Conservation (phyloP, 37 sponge, comb jelly and placozoan genomes). For the Bolinopsis microptera region DNA sequence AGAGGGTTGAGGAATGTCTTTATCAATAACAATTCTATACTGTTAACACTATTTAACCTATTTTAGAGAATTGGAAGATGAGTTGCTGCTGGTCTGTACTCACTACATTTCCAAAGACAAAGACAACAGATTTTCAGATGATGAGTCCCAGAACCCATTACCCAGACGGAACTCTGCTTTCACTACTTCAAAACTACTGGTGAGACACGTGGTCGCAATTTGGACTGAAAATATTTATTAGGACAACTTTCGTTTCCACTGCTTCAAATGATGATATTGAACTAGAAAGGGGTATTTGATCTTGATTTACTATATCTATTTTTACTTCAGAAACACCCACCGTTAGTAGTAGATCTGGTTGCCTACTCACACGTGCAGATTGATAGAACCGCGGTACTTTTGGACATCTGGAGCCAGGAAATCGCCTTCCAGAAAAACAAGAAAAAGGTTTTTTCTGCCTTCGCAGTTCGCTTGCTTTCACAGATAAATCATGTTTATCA, state of each 20-base stretch:
- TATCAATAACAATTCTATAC: too few relatives aligned
- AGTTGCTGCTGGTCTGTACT: conserved; percentile 35
- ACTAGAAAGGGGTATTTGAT: too few relatives aligned
- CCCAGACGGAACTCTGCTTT: conserved; percentile 59
- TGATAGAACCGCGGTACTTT: conserved; percentile 40
- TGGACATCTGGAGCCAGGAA: conserved; percentile 60
- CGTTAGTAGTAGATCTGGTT: conserved; percentile 41
- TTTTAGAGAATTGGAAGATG: conserved; percentile 21
- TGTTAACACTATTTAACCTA: too few relatives aligned
- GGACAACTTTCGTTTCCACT: too few relatives aligned
- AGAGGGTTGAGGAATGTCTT: too few relatives aligned
- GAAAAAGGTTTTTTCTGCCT: conserved; percentile 63
- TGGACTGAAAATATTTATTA: too few relatives aligned
- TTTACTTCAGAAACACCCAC: conserved; percentile 19
- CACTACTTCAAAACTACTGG: conserved; percentile 50
- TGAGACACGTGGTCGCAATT: too few relatives aligned
- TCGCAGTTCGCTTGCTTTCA: too few relatives aligned
- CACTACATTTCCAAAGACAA: conserved; percentile 59
- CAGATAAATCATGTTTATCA: too few relatives aligned
- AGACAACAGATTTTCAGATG: conserved; percentile 16
- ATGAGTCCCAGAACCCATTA: conserved; percentile 38
- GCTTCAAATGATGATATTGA: too few relatives aligned
- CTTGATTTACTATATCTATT: too few relatives aligned
- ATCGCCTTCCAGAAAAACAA: conserved; percentile 64
- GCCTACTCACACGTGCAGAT: conserved; percentile 47